Conservation (phyloP, 2,113 vertebrate species). For the Chionodraco myersi region DNA sequence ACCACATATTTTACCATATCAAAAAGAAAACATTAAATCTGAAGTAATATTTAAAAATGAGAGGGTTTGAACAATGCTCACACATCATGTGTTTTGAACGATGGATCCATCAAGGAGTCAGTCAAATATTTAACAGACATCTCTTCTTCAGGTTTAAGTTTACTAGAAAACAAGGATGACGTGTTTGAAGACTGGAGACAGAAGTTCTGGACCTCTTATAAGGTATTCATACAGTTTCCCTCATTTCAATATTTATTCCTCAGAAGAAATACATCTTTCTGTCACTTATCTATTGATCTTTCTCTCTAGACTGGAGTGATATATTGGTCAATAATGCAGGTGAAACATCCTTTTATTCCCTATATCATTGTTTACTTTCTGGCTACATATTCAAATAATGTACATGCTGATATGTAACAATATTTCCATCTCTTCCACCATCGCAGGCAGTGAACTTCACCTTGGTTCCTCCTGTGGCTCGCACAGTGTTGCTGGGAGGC, state of each 20-base stretch:
- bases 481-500: slow-evolving; percentile 82
- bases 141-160: slow-evolving; percentile 79
- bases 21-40: too few species aligned
- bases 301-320: slow-evolving; percentile 81
- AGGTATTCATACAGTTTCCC: slow-evolving; percentile 59
- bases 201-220: slow-evolving; percentile 86
- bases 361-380: not conserved
- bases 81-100: not conserved
- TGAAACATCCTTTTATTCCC: slow-evolving; percentile 32
- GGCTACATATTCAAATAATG: not conserved
- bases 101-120: not conserved
- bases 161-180: slow-evolving; percentile 82
- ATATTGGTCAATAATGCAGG: slow-evolving; percentile 86
- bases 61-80: not conserved
- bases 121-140: not conserved
- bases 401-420: not conserved
- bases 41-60: not conserved
- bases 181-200: slow-evolving; percentile 82
- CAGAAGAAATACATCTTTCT: not conserved
- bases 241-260: not conserved
- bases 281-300: not conserved
- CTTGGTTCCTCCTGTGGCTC: slow-evolving; percentile 81
- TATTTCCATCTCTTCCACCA: not conserved
- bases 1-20: too few species aligned
- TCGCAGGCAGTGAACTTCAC: slow-evolving; percentile 83